Conservation (phyloP, 1,140 invertebrate species). For the Drosophila santomea region DNA sequence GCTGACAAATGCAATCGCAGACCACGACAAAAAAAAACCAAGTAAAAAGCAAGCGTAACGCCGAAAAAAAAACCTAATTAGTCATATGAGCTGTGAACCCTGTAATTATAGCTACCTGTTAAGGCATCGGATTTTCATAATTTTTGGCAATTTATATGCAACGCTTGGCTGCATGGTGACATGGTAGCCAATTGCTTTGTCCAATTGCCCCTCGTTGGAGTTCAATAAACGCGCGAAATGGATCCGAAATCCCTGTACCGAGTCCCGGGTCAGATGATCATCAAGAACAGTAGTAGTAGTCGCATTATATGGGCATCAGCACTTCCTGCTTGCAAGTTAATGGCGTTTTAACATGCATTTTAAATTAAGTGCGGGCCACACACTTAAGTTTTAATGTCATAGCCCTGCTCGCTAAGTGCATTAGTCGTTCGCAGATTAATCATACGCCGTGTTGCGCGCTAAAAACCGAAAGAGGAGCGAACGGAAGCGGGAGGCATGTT, state of each 20-base stretch:
- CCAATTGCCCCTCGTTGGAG: constrained; percentile 19
- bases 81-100: constrained; percentile 58
- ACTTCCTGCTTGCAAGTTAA: constrained; percentile 71
- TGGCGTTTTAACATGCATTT: constrained; percentile 77
- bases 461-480: background rate
- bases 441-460: constrained; percentile 50
- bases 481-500: background rate
- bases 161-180: constrained; percentile 59
- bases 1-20: constrained; percentile 33
- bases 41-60: constrained; percentile 7
- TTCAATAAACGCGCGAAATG: constrained; percentile 62
- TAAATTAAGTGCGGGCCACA: constrained; percentile 71
- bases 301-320: constrained; percentile 30
- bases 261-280: constrained; percentile 22
- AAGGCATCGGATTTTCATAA: constrained; percentile 54
- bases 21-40: background rate
- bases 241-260: constrained; percentile 18
- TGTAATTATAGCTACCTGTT: constrained; percentile 70
- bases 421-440: constrained; percentile 64
- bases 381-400: constrained; percentile 72
- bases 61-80: constrained; percentile 16
- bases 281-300: constrained; percentile 33
- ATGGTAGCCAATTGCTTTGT: constrained; percentile 42
- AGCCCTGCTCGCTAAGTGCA: constrained; percentile 63
- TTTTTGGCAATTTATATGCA: constrained; percentile 73